Base-by-base conservation (phyloP, 2,888 invertebrate genomes). In the Phaonia tiefii region DNA sequence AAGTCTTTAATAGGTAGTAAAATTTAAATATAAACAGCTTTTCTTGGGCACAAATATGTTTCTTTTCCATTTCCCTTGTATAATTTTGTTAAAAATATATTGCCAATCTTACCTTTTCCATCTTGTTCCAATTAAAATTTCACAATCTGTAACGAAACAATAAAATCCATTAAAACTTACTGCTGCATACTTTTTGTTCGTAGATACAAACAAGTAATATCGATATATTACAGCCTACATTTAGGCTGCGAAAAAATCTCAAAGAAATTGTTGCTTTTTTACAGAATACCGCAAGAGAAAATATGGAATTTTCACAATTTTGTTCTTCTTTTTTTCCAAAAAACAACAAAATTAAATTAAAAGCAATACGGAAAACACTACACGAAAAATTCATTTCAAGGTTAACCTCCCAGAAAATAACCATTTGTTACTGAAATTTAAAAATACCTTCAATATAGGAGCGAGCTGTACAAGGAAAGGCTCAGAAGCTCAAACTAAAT, bases 101-200 rank as follows among this genome's bases (percentile, higher is more conserved):
- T 5, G n/a, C 7, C 15, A 13, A 22, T 13, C 75, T 69, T 69
- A 75, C 75, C 75, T 67, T 60, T 46, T 56, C 13, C 37, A 46
- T 37, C 54, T 17, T 22, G 10, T 11, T 20, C 20, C 25, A 20
- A 54, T 44, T 20, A 66, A 49, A 60, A 15, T 54, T 49, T 31
- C 17, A 58, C 66, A 67, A 71, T 75, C 79, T 79, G 75, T 15
- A 79, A 79, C 15, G 58, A 75, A 65, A 69, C 4, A 51, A 17
- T 4, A 56, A 8, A 67, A 5, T 42, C 37, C 37, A 44, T 13
- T 49, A 77, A 72, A 54, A 77, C 42, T 31, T 60, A 49, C 11
- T 76, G 25, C 25, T 56, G 15, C 65, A 76, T 67, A 67, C 49
- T 66, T 70, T 42, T 7, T 20, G 51, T 20, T 22, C 49, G 17